phyloP scores from a whole-genome alignment of 92 coral and sea anemone species.

The Montipora capitata region DNA sequence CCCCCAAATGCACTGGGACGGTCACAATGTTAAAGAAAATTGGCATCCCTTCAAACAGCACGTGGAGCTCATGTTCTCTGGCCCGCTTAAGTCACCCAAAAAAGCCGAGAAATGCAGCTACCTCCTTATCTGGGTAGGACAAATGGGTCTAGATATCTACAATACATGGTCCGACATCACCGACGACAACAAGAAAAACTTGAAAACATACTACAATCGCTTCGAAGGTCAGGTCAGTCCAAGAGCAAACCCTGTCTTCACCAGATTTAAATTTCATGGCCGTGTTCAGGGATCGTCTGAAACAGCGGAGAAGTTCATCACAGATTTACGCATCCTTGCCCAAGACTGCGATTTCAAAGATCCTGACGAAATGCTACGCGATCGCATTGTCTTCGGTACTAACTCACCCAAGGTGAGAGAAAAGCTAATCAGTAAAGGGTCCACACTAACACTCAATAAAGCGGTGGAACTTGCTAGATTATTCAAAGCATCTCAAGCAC shows the following conservation, averaged over 20 bases:
- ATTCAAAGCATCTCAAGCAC: too few species aligned
- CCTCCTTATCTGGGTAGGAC: too few species aligned
- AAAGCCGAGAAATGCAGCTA: too few species aligned
- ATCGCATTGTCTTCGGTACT: constrained; percentile 7
- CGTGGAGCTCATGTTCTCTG: too few species aligned
- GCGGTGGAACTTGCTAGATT: too few species aligned
- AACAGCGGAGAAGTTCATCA: neutral
- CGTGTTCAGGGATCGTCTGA: constrained; percentile 45
- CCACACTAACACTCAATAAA: constrained; percentile 50
- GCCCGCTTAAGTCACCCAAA: too few species aligned
- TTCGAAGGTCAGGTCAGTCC: constrained; percentile 75
- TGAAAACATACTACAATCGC: constrained; percentile 63
- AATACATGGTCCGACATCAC: constrained; percentile 58
- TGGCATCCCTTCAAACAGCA: too few species aligned
- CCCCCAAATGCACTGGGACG: too few species aligned
- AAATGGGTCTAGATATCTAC: neutral
- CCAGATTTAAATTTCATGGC: constrained; percentile 73
- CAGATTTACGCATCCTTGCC: too few species aligned
- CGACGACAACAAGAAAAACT: constrained; percentile 50
- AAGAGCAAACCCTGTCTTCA: constrained; percentile 75
- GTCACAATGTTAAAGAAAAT: too few species aligned
- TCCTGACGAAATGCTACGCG: too few species aligned
- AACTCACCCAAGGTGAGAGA: constrained; percentile 58
- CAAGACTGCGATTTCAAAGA: too few species aligned
- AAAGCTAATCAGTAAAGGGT: constrained; percentile 45